Evolutionary conservation across 2,113 vertebrate genomes (phyloP), one percentile per base, ranked within the genome.

Genomic region (Actinemys pallida): DNA sequence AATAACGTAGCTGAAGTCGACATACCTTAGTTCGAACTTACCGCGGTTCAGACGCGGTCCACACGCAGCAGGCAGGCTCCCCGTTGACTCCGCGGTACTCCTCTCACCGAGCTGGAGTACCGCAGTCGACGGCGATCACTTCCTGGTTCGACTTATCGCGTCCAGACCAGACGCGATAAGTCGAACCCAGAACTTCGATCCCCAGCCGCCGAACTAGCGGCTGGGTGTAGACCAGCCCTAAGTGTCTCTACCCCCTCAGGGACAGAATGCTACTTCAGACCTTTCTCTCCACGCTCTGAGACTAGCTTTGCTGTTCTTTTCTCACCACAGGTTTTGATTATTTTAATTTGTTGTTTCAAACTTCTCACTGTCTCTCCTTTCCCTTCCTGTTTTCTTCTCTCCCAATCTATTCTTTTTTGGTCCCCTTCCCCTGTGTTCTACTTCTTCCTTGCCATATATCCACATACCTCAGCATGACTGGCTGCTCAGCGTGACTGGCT

Each of bases 311-410:
- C 82, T 84, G 6, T 69, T 5, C 2, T 1, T 82, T 83, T 65
- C 29, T 78, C 80, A 56, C 0, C 24, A 35, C 49, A n/a, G 52
- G 2, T 1, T 22, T 54, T 65, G 59, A 65, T 35, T 65, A 35
- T 35, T 65, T 14, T 65, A 35, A 65, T 8, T 17, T 65, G 29
- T 65, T 31, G 27, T 59, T 59, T 59, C 57, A 65, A 31, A 65
- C 59, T 65, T 84, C 3, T 1, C 35, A 87, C 47, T 85, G 6
- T 6, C 42, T 3, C 3, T 42, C 12, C 69, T 75, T 14, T 20
- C 88, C 72, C 84, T 2, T 1, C 1, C 2, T 6, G 83, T n/a
- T 2, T 29, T 84, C 5, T 4, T 1, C 1, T 87, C 17, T 81
- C 22, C 19, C 4, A 69, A 2, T 2, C 50, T 88, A 16, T 45